phyloP scores from a whole-genome alignment of 1,140 invertebrate species.

The Parapsyche elsis region DNA sequence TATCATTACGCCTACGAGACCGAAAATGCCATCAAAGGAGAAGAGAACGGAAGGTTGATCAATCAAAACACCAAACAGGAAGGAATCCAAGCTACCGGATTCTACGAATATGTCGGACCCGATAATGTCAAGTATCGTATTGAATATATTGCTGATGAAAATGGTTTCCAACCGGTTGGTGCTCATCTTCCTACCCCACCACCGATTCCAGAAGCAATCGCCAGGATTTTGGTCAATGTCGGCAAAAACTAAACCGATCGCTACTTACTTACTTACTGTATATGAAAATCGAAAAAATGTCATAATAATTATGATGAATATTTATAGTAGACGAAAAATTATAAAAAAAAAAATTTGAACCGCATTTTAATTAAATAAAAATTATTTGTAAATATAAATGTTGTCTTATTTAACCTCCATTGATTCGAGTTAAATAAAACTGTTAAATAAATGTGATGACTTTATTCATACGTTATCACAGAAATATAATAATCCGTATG shows the following conservation, averaged over 20 bases:
- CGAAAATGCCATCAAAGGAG: constrained; percentile 64
- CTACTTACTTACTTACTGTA: not conserved
- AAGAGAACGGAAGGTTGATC: constrained; percentile 65
- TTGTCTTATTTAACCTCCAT: too few relatives aligned
- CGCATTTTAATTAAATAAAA: constrained; percentile 1
- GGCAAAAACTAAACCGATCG: not conserved
- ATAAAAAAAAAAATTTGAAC: not conserved
- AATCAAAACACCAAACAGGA: constrained; percentile 69
- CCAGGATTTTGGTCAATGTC: constrained; percentile 13
- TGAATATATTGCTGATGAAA: constrained; percentile 73
- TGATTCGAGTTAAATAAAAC: too few relatives aligned
- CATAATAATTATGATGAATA: not conserved
- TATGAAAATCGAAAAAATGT: not conserved
- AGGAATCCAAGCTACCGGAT: constrained; percentile 72
- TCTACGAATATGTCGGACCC: constrained; percentile 70
- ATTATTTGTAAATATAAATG: too few relatives aligned
- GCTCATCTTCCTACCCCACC: constrained; percentile 63
- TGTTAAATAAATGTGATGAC: too few relatives aligned
- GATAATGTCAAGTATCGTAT: constrained; percentile 70
- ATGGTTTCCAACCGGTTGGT: constrained; percentile 72
- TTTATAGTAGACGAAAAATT: not conserved
- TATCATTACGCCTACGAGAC: constrained; percentile 62
- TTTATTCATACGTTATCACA: too few relatives aligned
- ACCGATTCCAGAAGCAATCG: constrained; percentile 39
- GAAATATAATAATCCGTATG: too few relatives aligned